phyloP scores from a whole-genome alignment of 2,888 invertebrate genomes.

The Temnothorax rugatulus region DNA sequence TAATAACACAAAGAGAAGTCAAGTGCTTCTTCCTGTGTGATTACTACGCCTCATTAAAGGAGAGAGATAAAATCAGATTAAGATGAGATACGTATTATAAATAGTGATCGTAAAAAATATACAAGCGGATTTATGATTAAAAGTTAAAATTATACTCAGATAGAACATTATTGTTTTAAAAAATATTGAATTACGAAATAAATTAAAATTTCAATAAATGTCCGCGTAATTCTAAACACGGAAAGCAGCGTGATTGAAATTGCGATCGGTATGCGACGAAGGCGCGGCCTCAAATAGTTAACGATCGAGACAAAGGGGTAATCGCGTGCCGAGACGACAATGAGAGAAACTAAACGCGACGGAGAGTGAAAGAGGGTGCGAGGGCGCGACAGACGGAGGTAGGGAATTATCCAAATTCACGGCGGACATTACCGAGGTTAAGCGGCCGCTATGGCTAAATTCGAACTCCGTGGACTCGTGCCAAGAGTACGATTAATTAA shows the following conservation, averaged over 20 bases:
- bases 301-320: slow-evolving; percentile 8
- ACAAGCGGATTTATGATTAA: background rate
- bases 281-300: background rate
- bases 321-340: slow-evolving; percentile 35
- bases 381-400: slow-evolving; percentile 45
- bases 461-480: slow-evolving; percentile 78
- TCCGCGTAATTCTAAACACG: background rate
- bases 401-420: slow-evolving; percentile 72
- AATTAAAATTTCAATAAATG: background rate
- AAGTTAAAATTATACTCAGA: background rate
- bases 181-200: background rate
- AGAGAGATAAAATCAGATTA: background rate
- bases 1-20: background rate
- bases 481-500: slow-evolving; percentile 82
- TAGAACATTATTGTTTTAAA: background rate
- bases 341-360: slow-evolving; percentile 20
- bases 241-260: slow-evolving; percentile 18
- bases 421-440: slow-evolving; percentile 73
- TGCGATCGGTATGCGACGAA: slow-evolving; percentile 10
- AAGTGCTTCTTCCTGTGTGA: background rate
- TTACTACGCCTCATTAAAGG: background rate
- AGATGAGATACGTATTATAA: background rate
- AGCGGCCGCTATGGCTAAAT: slow-evolving; percentile 71
- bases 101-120: background rate
- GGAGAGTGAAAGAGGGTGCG: slow-evolving; percentile 16